Evolutionary conservation across 2,888 invertebrate species (phyloP), one percentile per base, ranked within the genome.

Genomic region (Orthosia gothica): DNA sequence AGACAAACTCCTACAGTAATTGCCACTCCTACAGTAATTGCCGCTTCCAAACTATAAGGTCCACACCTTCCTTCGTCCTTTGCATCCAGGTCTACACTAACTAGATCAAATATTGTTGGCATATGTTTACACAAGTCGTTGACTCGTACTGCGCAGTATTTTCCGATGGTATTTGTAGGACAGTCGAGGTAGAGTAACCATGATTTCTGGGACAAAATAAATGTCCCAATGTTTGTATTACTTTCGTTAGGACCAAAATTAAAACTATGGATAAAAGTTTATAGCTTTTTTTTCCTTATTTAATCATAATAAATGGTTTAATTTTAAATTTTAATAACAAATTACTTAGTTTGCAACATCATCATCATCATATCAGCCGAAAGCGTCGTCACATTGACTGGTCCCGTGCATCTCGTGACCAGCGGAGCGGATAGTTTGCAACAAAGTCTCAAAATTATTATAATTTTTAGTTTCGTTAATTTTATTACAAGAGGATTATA

Each of bases 121-220:
- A 11, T 50, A 52, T 75, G 59, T 75, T 80, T 74, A 69, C 85
- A 73, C 70, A 83, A 78, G 83, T 79, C 78, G 61, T 74, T 76
- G 80, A 87, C 79, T 70, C 52, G 45, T 72, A 71, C 32, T 74
- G 73, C 83, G 77, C 74, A 85, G 75, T 78, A 78, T 81, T 78
- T 58, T 74, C 23, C 52, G 58, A 72, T 76, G 58, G 32, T 70
- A 78, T 81, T 77, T 74, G 62, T 77, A 70, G 67, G 79, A 81
- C 73, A 72, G 26, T 57, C 2, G 7, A 16, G 26, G 59, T 83
- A 74, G 49, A 47, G 18, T 32, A 59, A 68, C 73, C 74, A 82
- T 0, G n/a, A 45, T 52, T 74, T 74, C 12, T 16, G 62, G 13
- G 3, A 70, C 9, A 20, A 0, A 9, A 23, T 40, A 45, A 68